Percentiles rank a stretch among this genome's conserved stretches.
These are phyloP conservation scores for Artibeus lituratus DNA, from an alignment of 2,797 vertebrate species.

Conservation along the genomic window DNA sequence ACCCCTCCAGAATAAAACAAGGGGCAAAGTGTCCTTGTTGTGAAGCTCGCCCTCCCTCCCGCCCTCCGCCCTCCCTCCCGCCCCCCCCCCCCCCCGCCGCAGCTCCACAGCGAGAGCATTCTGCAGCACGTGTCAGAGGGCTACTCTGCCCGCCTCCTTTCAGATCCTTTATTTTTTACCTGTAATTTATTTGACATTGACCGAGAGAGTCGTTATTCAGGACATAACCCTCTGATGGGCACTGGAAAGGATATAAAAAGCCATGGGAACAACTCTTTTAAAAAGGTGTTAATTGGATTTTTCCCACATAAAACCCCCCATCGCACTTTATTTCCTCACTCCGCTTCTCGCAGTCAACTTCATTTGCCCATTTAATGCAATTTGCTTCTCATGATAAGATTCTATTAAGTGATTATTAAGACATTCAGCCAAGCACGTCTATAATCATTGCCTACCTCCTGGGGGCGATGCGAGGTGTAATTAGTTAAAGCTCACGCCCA, in stretches of 20 bases:
- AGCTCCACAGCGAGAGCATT: neutral
- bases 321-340: constrained; percentile 66
- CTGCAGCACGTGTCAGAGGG: neutral
- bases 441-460: constrained; percentile 72
- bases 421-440: constrained; percentile 74
- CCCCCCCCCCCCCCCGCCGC: no score
- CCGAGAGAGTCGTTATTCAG: constrained; percentile 20
- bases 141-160: neutral
- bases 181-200: neutral
- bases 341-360: constrained; percentile 73
- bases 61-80: no score
- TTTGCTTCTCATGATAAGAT: constrained; percentile 76
- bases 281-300: constrained; percentile 74
- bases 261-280: constrained; percentile 44
- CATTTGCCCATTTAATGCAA: constrained; percentile 76
- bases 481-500: constrained; percentile 72
- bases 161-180: constrained; percentile 42
- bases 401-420: constrained; percentile 76
- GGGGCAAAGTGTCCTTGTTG: neutral
- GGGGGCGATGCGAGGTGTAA: constrained; percentile 64
- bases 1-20: neutral
- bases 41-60: neutral
- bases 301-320: constrained; percentile 57
- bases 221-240: constrained; percentile 10
- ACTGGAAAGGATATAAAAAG: constrained; percentile 30